Evolutionary conservation across 2,888 invertebrate genomes (phyloP), one percentile per base, ranked within the genome.

Genomic region (Stomorhina lunata): DNA sequence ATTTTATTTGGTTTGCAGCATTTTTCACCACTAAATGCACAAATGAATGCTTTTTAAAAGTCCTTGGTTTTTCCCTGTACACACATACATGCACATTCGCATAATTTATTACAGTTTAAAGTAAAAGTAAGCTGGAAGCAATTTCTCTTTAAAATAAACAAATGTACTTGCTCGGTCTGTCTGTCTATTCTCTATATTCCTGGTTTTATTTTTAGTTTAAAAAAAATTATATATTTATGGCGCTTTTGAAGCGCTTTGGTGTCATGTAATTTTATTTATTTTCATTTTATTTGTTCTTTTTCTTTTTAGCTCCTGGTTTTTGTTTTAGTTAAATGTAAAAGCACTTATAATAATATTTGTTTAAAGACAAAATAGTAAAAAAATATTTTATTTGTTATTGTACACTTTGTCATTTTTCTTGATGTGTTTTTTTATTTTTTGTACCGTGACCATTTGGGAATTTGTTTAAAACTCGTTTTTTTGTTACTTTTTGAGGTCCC

Each of bases 231-330:
- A 65, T 81, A 43, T 65, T 78, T 82, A 66, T 78, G 69, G 29
- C 66, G 25, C 63, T 65, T 77, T 72, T 68, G 68, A 9, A 69
- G 25, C 55, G 43, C 53, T 82, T 78, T 59, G 61, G 40, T 81
- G 71, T 77, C 61, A 66, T 81, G 55, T 68, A 81, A 77, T 77
- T 79, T 71, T 79, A 71, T 82, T 78, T 82, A 65, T 79, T 72
- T 65, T 76, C 10, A 20, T 55, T 65, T 25, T 29, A 15, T 15
- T 6, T 43, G 50, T 65, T 27, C 25, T 59, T 37, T 69, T 15
- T 59, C 22, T 32, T 43, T 50, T 12, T n/a, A 55, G n/a, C 27
- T 29, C 1, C 53, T 9, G 1, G 15, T 40, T 15, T 55, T 45
- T 50, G n/a, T 53, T 75, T 59, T 37, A 12, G 15, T 50, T 17